A percentile compares a stretch with the other conserved stretches of the same genome.
Conservation (phyloP, 2,888 invertebrate species). For the Epinotia ramella region DNA sequence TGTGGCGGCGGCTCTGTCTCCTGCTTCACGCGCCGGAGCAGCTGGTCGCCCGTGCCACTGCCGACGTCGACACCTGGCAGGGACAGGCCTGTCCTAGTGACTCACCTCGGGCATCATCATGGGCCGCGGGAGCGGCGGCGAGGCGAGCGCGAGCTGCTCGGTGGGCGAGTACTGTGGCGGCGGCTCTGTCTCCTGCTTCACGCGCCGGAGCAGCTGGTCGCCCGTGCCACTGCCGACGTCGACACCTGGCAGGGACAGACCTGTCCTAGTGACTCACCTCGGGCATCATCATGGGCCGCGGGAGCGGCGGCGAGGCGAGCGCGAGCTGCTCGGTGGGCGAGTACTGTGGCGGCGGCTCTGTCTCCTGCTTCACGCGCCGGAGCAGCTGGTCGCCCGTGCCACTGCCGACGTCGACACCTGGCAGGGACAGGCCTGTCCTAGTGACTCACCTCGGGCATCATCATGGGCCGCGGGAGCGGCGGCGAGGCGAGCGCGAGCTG, state of each 20-base stretch:
- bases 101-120: conserved; percentile 74
- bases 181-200: conserved; percentile 72
- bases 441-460: conserved; percentile 67
- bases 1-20: conserved; percentile 57
- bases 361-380: conserved; percentile 66
- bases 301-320: conserved; percentile 52
- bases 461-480: conserved; percentile 70
- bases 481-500: conserved; percentile 64
- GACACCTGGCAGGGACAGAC: conserved; percentile 82
- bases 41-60: conserved; percentile 68
- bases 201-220: conserved; percentile 74
- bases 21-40: conserved; percentile 78
- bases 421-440: neutral
- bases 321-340: conserved; percentile 77
- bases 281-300: conserved; percentile 73
- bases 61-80: conserved; percentile 82
- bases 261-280: conserved; percentile 56
- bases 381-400: conserved; percentile 68
- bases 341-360: no score
- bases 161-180: conserved; percentile 51
- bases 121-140: conserved; percentile 62
- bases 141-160: conserved; percentile 73
- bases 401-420: conserved; percentile 88
- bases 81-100: neutral
- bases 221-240: conserved; percentile 84